Conservation (phyloP, 2,113 vertebrate genomes). For the Andinoacara biseriatus region DNA sequence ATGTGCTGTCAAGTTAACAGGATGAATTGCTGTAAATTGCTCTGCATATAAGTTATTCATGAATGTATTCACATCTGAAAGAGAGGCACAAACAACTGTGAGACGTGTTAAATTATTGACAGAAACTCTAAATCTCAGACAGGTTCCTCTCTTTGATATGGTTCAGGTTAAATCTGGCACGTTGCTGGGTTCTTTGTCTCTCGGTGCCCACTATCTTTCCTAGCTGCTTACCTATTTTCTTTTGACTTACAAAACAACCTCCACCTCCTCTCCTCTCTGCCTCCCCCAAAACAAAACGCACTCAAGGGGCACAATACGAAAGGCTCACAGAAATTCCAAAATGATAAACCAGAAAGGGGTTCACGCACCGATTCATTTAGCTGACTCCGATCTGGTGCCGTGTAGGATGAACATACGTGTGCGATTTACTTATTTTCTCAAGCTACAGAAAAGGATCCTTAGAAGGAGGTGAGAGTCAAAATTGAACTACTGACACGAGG, state of each 20-base stretch:
- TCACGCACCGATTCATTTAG: background rate
- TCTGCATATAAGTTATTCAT: constrained; percentile 56
- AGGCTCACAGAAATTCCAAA: background rate
- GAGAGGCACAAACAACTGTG: constrained; percentile 35
- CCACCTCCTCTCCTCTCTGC: background rate
- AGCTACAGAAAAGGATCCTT: background rate
- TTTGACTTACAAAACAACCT: constrained; percentile 21
- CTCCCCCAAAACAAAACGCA: background rate
- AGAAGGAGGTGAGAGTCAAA: background rate
- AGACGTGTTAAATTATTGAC: constrained; percentile 64
- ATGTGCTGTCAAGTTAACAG: constrained; percentile 23
- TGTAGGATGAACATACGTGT: background rate
- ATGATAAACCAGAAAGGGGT: background rate
- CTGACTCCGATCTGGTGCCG: background rate
- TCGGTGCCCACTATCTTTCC: constrained; percentile 6
- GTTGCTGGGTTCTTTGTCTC: constrained; percentile 6
- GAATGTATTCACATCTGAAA: constrained; percentile 27
- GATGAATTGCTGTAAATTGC: constrained; percentile 31
- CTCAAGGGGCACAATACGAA: background rate
- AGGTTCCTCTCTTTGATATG: constrained; percentile 36
- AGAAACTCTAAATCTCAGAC: constrained; percentile 21
- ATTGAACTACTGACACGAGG: background rate
- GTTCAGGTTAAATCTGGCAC: constrained; percentile 41
- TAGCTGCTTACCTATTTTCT: constrained; percentile 8
- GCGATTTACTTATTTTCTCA: background rate